Evolutionary conservation across 1,140 invertebrate species (phyloP), one percentile per base, ranked within the genome.

Genomic region (Lepidurus arcticus): DNA sequence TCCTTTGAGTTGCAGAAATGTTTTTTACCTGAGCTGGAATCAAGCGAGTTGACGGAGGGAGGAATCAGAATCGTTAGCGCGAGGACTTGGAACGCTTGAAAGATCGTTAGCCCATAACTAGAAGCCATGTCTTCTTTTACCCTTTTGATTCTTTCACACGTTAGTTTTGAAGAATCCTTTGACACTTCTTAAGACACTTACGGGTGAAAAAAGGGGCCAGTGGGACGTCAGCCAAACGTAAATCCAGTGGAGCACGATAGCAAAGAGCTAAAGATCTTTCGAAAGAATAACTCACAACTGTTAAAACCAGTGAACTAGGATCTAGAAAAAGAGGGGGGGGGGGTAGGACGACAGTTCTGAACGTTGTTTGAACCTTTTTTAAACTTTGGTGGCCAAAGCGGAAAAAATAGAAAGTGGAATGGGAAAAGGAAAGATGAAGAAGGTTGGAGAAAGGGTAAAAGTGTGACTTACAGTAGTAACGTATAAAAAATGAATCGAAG

Each of bases 141-240:
- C 45, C 10, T 21, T 1, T 26, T 26, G 26, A 26, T 26, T 1
- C 4, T 34, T 65, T 65, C 13, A 21, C 6, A 65, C 21, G 53
- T 65, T 65, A 65, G 21, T 65, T 9, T 65, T 65, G 6, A 65
- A 13, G 21, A 16, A n/a, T 16, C 21, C n/a, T 34, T 34, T 65
- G 6, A 65, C 53, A 65, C 53, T 16, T 16, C 13, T 65, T 65
- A 21, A 65, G 53, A 21, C 53, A 65, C 53, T 65, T 21, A 13
- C 21, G 6, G 21, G 21, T 1, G 8, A 1, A 65, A 53, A 65
- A 21, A 65, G 53, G 21, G 16, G 53, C 53, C n/a, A 65, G 53
- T 21, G 53, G 21, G 53, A 16, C 53, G 53, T 65, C 53, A 65
- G 53, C 53, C 53, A 65, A 65, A 65, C 53, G 53, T 65, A 13